phyloP scores from a whole-genome alignment of 2,797 vertebrate species.

The Galaxias olidus region DNA sequence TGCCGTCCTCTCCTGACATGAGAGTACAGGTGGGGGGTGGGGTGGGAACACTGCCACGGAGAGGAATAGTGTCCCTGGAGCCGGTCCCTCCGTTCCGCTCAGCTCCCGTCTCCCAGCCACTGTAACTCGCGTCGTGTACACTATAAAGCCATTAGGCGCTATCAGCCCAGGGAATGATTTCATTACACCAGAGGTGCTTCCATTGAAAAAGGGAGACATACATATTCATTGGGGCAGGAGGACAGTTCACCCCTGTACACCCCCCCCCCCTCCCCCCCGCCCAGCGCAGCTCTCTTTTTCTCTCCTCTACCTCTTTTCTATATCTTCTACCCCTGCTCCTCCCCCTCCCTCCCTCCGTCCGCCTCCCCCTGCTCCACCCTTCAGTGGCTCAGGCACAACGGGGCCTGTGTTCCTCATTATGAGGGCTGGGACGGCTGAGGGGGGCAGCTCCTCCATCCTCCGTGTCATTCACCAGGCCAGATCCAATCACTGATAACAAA shows the following conservation, averaged over 20 bases:
- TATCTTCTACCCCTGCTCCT: constrained; percentile 12
- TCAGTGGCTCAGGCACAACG: constrained; percentile 67
- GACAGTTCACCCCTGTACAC: constrained; percentile 27
- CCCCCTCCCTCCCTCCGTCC: constrained; percentile 11
- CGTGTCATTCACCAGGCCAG: constrained; percentile 67
- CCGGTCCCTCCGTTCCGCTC: constrained; percentile 4
- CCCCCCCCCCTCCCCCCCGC: not conserved
- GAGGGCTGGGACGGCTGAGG: constrained; percentile 56
- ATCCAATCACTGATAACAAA: constrained; percentile 75
- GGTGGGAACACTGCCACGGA: not conserved
- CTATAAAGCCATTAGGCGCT: constrained; percentile 78
- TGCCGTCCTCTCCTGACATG: constrained; percentile 35
- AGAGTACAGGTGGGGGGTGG: constrained; percentile 48
- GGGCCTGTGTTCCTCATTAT: constrained; percentile 68
- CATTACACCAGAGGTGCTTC: constrained; percentile 67
- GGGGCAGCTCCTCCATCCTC: constrained; percentile 43
- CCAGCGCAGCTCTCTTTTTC: constrained; percentile 7
- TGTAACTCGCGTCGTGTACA: constrained; percentile 65
- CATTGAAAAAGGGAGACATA: constrained; percentile 57
- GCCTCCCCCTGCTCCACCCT: constrained; percentile 35
- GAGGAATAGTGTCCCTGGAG: constrained; percentile 27
- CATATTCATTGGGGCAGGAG: constrained; percentile 65
- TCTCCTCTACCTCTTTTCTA: constrained; percentile 13
- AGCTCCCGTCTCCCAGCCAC: constrained; percentile 22
- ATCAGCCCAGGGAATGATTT: constrained; percentile 68